Evolutionary conservation across 2,113 vertebrate genomes (phyloP), one percentile per base, ranked within the genome.

Genomic region (Leucosticte australis): DNA sequence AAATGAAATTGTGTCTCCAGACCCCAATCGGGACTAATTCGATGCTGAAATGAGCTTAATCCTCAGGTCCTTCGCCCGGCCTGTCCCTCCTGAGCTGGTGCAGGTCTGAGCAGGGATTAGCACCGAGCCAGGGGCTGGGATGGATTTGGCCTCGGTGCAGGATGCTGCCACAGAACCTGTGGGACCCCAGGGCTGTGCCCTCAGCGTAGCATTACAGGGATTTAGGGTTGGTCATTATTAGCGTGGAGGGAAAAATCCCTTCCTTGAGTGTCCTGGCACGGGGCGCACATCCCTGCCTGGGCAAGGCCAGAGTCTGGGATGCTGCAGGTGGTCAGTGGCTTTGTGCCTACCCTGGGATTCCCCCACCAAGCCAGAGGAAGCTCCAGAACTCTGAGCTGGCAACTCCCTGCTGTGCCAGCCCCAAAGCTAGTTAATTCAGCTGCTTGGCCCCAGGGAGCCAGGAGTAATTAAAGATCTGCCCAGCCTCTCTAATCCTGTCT

Each of bases 1-100:
- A 85, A 95, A 91, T 97, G 86, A 95, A 96, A 90, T 73, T 64
- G 71, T 89, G 65, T 95, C 71, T 88, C 27, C 79, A 87, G 92
- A 91, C 82, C 50, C 86, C 92, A 95, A 84, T 74, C 92, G 10
- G 82, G 74, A 68, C 83, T 95, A 95, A 90, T 94, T 87, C 69
- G 33, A 31, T 5, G 11, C 57, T 92, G 78, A 87, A 80, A 90
- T 64, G 92, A 92, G 79, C 57, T 95, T 92, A 94, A 94, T 95
- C 44, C 87, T 81, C 44, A 24, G 28, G 60, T 71, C 77, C 81
- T 83, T 74, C 12, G 15, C 65, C 56, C 47, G 41, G 91, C 77
- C 49, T 55, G 0, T n/a, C 70, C 39, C 62, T 94, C 49, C 76
- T 55, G 76, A 50, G 83, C 77, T 75, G 19, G 26, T 13, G 9